Conservation (phyloP, 2,888 invertebrate species). For the Drosophila recens region DNA sequence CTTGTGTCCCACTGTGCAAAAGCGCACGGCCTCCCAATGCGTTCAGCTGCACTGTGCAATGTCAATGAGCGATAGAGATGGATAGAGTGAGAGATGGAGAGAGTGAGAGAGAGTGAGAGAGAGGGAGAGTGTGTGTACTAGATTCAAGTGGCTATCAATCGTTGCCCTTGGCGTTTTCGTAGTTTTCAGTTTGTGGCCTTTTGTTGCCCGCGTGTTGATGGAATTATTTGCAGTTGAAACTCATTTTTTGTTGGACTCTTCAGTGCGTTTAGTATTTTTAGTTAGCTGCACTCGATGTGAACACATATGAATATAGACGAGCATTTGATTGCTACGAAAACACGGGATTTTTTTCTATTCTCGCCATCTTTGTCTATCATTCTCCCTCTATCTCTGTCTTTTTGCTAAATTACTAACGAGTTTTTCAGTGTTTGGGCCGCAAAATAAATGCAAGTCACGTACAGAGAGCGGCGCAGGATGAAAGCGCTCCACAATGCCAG, state of each 20-base stretch:
- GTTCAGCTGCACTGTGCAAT: conserved; percentile 48
- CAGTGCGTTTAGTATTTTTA: conserved; percentile 48
- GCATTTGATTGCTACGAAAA: conserved; percentile 75
- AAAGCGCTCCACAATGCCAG: conserved; percentile 67
- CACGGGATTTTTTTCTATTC: conserved; percentile 24
- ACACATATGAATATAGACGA: conserved; percentile 72
- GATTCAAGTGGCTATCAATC: conserved; percentile 81
- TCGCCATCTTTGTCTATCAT: conserved; percentile 5
- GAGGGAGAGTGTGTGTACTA: neutral
- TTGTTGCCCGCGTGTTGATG: conserved; percentile 66
- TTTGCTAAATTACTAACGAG: conserved; percentile 78
- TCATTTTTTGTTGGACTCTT: neutral
- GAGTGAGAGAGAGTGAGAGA: conserved; percentile 1
- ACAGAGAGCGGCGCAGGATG: conserved; percentile 45
- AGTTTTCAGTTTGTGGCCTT: conserved; percentile 44
- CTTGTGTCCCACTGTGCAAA: conserved; percentile 76
- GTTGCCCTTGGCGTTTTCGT: conserved; percentile 65
- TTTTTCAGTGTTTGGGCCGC: conserved; percentile 65
- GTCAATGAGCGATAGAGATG: conserved; percentile 29
- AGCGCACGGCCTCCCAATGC: conserved; percentile 60
- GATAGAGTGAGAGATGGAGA: neutral
- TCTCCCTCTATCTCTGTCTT: neutral
- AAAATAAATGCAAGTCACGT: conserved; percentile 79
- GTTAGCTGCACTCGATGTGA: conserved; percentile 30
- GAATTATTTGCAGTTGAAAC: conserved; percentile 79